Evolutionary conservation across 1,140 invertebrate genomes (phyloP).

Genomic region (Drosophila repletoides): DNA sequence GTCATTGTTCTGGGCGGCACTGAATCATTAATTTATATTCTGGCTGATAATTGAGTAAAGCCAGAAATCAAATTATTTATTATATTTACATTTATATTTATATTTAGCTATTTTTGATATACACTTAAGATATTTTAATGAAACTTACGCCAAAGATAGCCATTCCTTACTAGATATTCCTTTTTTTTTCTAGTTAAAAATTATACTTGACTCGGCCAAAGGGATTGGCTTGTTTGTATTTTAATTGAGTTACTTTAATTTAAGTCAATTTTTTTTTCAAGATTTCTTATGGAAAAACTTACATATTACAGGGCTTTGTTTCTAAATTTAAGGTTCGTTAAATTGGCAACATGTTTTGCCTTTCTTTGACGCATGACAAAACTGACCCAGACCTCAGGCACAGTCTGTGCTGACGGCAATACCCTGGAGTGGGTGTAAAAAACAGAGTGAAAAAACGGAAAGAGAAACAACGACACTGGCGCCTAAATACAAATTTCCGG

Average conservation of each 20-base stretch:
- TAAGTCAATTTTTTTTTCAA: not conserved
- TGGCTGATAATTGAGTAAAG: not conserved
- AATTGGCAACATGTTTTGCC: not conserved
- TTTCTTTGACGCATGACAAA: not conserved
- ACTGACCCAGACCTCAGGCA: constrained; percentile 15
- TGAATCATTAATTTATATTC: constrained; percentile 37
- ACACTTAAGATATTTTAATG: too few species aligned
- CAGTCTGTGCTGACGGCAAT: constrained; percentile 1
- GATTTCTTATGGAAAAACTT: not conserved
- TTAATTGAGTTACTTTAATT: too few species aligned
- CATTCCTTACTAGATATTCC: too few species aligned
- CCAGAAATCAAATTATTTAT: constrained; percentile 30
- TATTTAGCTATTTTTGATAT: not conserved
- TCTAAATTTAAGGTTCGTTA: not conserved
- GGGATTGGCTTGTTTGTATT: too few species aligned
- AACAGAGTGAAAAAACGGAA: not conserved
- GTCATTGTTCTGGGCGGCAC: constrained; percentile 35
- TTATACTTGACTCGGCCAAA: too few species aligned
- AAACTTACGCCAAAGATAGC: too few species aligned
- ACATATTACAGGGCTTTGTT: not conserved
- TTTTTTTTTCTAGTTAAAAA: too few species aligned
- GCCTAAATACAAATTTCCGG: constrained; percentile 77
- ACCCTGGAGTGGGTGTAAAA: constrained; percentile 1
- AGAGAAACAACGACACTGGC: constrained; percentile 28
- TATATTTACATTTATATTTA: not conserved